Evolutionary conservation across 2,113 vertebrate genomes (phyloP), one percentile per base, ranked within the genome.

Genomic region (Chitala chitala): DNA sequence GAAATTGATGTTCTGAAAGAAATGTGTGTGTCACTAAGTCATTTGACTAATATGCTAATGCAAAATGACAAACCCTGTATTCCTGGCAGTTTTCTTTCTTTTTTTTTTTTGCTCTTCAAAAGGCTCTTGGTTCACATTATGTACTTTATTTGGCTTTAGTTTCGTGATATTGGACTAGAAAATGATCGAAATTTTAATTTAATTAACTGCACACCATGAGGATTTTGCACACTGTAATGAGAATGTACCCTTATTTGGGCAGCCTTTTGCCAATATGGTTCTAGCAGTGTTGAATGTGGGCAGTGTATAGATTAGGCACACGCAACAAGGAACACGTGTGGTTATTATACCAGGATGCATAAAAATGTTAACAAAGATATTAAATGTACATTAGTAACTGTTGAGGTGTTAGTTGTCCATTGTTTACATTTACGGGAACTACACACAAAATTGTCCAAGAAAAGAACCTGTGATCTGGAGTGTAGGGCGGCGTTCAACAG

Each of bases 1-100:
- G 72, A 63, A 50, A 51, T 63, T 50, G 58, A 50, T 73, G 44
- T 38, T 64, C 56, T 64, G 5, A 63, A 64, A 22, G 72, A 63
- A 40, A 3, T 22, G 56, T 17, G 13, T 63, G 55, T 71, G 48
- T 73, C 58, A 73, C 56, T 24, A 69, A 69, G 68, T 53, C 68
- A 51, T 69, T 53, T 69, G 44, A 69, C 68, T 69, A 69, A 69
- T 53, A 69, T 69, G 68, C 68, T 69, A 69, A 69, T 69, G 46
- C 40, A 31, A 69, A 13, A n/a, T 69, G 68, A 69, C 68, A 36
- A 69, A 53, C 68, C 26, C 53, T 53, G 33, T 46, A 53, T 42
- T 36, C 13, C 40, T 22, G 48, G 48, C 48, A 69, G 68, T 12
- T 46, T 68, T 51, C 24, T 12, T n/a, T n/a, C n/a, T 55, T 69